Evolutionary conservation across 2,888 invertebrate species (phyloP).

Genomic region (Aromia moschata): DNA sequence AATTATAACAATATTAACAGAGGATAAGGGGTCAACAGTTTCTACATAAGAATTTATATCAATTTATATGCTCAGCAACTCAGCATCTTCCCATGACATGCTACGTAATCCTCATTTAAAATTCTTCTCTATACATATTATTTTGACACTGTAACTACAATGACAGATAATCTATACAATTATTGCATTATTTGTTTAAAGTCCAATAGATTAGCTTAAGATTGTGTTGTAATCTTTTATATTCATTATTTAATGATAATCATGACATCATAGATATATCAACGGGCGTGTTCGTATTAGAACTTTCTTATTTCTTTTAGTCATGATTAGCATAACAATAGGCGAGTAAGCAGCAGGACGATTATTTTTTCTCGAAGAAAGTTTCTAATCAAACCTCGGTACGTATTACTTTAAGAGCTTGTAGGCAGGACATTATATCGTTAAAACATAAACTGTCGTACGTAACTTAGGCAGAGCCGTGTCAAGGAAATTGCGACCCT

Average conservation of each 20-base stretch:
- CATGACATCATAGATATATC: neutral
- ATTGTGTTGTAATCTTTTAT: neutral
- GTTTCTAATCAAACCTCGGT: neutral
- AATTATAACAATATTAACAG: too few species aligned
- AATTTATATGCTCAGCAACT: too few species aligned
- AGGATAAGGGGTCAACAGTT: too few species aligned
- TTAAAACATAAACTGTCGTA: neutral
- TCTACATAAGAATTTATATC: too few species aligned
- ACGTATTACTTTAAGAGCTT: neutral
- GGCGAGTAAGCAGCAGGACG: neutral
- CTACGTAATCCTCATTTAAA: neutral
- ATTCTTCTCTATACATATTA: too few species aligned
- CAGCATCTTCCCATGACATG: neutral
- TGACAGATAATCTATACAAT: neutral
- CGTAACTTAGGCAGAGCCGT: neutral
- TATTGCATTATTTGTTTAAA: neutral
- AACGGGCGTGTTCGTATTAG: neutral
- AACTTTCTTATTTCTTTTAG: neutral
- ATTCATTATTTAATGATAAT: neutral
- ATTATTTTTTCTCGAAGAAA: neutral
- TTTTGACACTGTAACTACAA: neutral
- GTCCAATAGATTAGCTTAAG: neutral
- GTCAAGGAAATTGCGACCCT: too few species aligned
- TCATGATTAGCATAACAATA: slow-evolving; percentile 3
- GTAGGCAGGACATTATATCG: neutral